Evolutionary conservation across 2,113 vertebrate species (phyloP), one percentile per base, ranked within the genome.

Genomic region (Bagarius yarrelli): DNA sequence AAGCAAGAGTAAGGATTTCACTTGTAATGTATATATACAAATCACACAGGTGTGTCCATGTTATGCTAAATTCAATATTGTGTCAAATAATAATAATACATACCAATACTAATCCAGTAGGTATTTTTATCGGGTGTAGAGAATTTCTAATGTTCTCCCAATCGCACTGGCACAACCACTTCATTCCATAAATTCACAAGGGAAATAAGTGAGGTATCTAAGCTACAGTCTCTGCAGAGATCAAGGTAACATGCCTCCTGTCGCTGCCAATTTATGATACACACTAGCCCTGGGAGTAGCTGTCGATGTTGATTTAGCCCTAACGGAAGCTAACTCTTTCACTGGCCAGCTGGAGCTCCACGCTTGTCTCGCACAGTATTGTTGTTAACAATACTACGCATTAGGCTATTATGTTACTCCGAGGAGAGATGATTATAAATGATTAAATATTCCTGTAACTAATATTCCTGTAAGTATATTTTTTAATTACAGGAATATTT

Each of bases 231-330:
- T 78, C 82, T 56, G 76, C 77, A 52, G 8, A 75, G 79, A 83
- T 73, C 55, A 63, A 81, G 63, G 83, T 78, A 71, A 78, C 75
- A 76, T 72, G 70, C 64, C 79, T 79, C 81, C 78, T 78, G 81
- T 79, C 81, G 27, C 74, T 64, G 70, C 70, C 61, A 67, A 74
- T 84, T 85, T 79, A 36, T 34, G 63, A 60, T 72, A 81, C 69
- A 78, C 82, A 70, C 80, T 25, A 47, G 76, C 78, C 79, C 78
- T 57, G 57, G 15, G 61, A 74, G 73, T 56, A 66, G 56, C 74
- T 76, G 76, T 78, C 71, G 30, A 15, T 70, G 78, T 78, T 67
- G 25, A 85, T 85, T 81, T 83, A 72, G 73, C 63, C 72, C 9
- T 27, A 78, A 70, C 36, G 12, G 73, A 83, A 67, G 66, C 74